Base-by-base conservation (phyloP, 2,888 invertebrate genomes). In the Trissolcus brochymenae region DNA sequence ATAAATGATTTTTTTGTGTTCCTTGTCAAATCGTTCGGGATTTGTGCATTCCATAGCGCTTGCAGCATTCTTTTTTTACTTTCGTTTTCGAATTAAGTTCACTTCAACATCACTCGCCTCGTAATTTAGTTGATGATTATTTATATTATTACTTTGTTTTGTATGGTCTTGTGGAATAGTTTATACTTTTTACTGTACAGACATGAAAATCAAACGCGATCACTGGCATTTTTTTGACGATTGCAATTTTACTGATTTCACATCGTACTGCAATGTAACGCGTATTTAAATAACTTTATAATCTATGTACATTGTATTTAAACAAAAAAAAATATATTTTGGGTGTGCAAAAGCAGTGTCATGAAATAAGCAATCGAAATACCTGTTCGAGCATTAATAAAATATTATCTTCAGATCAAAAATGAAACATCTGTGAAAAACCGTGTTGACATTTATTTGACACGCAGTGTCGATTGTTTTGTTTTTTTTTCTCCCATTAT, bases 201-300 rank as follows among this genome's bases (percentile, higher is more conserved):
- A 16, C 21, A 2, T 57, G 6, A 43, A 14, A 59, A 49, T 46
- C 21, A 59, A 59, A 29, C 46, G 46, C 46, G 29, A 59, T 49
- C 17, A 21, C 29, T 51, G 4, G 59, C 43, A 25, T 46, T 59
- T 59, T 25, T 46, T 13, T 25, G 29, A 59, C 14, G 19, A 59
- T 59, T 59, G 25, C 41, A 59, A 21, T 59, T 35, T 59, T 59
- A 49, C 14, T 59, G 59, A 59, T 59, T 46, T 59, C 59, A 59
- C 25, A 21, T 46, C 35, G 17, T 60, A 50, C 60, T 60, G 50
- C 50, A 60, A 49, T 60, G 60, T 60, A 60, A 35, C 35, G 35
- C 50, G 50, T 60, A 16, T 29, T 59, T 46, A 35, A 11, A 35
- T 57, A 16, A 59, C 59, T 59, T 19, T 57, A 49, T 50, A 60